Evolutionary conservation across 2,888 invertebrate species (phyloP).

Genomic region (Drosophila yooni): DNA sequence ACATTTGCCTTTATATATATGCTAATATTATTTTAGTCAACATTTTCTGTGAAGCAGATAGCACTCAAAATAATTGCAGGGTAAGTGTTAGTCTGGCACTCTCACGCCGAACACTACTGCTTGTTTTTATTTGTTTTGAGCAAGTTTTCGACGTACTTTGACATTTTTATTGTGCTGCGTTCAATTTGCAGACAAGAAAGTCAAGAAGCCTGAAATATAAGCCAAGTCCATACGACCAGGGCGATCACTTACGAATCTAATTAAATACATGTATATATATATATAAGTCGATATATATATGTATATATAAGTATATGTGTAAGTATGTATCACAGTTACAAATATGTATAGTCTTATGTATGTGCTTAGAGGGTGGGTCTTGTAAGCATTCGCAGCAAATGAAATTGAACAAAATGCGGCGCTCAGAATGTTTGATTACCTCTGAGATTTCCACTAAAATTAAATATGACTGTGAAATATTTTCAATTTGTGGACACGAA

Average conservation of each 20-base stretch:
- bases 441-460: conserved; percentile 70
- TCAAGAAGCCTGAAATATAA: conserved; percentile 62
- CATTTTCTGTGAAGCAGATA: not conserved
- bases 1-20: not conserved
- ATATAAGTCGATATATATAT: not conserved
- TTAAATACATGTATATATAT: conserved; percentile 47
- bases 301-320: not conserved
- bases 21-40: not conserved
- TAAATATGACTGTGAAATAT: conserved; percentile 80
- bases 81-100: not conserved
- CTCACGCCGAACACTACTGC: not conserved
- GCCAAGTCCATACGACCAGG: conserved; percentile 31
- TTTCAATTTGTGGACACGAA: conserved; percentile 80
- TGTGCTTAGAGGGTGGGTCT: not conserved
- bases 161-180: conserved; percentile 66
- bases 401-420: conserved; percentile 43
- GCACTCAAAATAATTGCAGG: not conserved
- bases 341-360: not conserved
- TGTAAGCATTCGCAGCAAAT: conserved; percentile 26
- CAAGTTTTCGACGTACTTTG: conserved; percentile 31
- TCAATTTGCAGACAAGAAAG: conserved; percentile 54
- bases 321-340: not conserved
- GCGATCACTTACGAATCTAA: conserved; percentile 63
- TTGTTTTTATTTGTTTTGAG: conserved; percentile 2
- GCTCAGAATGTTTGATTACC: conserved; percentile 70